Percentiles rank a stretch among this genome's conserved stretches.
These are phyloP conservation scores for Rhynchophorus ferrugineus DNA, from an alignment of 1,140 invertebrate genomes.

Conservation along the genomic window DNA sequence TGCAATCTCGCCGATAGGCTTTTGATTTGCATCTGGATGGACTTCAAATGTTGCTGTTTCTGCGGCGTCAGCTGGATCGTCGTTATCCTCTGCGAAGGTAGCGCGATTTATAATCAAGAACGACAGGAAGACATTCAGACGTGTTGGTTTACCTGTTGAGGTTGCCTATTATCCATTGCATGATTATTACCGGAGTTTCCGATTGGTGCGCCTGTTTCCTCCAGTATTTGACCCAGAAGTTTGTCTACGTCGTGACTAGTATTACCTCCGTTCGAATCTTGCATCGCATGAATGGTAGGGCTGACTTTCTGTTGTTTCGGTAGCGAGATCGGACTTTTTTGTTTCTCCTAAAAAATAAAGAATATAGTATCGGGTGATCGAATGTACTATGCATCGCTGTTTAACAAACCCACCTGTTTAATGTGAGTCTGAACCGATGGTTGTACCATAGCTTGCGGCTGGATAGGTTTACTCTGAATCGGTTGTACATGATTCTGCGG, in stretches of 20 bases:
- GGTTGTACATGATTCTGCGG: slow-evolving; percentile 29
- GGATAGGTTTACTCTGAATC: slow-evolving; percentile 19
- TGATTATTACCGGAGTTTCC: background rate
- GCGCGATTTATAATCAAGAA: too few species aligned
- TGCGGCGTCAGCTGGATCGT: slow-evolving; percentile 51
- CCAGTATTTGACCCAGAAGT: slow-evolving; percentile 40
- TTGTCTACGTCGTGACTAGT: slow-evolving; percentile 43
- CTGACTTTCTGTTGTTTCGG: slow-evolving; percentile 23
- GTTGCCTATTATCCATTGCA: background rate
- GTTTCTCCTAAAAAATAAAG: slow-evolving; percentile 12
- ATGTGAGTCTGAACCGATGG: slow-evolving; percentile 24
- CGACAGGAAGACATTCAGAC: too few species aligned
- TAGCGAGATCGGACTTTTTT: slow-evolving; percentile 24
- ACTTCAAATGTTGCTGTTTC: slow-evolving; percentile 52
- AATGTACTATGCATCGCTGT: background rate
- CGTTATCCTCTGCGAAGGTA: slow-evolving; percentile 26
- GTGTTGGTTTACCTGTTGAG: slow-evolving; percentile 21
- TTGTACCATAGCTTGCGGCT: slow-evolving; percentile 29
- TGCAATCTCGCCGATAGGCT: slow-evolving; percentile 45
- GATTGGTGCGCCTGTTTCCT: slow-evolving; percentile 37
- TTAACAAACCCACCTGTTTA: slow-evolving; percentile 12
- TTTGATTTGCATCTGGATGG: slow-evolving; percentile 54
- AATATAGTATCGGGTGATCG: background rate
- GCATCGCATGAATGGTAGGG: slow-evolving; percentile 13
- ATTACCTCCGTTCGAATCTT: slow-evolving; percentile 24